Conservation (phyloP, 2,888 invertebrate genomes). For the Nomada lathburiana region DNA sequence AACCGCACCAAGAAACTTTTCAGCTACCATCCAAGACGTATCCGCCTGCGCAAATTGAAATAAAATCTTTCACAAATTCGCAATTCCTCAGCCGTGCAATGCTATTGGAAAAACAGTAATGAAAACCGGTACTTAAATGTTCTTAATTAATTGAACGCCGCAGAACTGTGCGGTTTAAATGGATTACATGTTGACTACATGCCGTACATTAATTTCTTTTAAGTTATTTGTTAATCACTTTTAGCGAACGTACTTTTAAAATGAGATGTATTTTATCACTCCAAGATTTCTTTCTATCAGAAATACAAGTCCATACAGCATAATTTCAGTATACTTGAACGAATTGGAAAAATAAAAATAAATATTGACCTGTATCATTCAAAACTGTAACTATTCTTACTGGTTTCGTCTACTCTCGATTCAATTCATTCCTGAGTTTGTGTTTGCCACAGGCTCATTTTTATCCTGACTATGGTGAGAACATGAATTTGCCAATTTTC, state of each 20-base stretch:
- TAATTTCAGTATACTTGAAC: neutral
- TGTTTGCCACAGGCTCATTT: too few relatives aligned
- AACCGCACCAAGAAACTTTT: neutral
- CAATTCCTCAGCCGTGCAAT: neutral
- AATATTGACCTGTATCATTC: neutral
- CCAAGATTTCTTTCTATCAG: neutral
- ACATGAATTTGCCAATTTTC: too few relatives aligned
- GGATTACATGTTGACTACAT: neutral
- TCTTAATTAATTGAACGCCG: constrained; percentile 28
- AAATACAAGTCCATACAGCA: neutral
- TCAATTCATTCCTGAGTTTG: too few relatives aligned
- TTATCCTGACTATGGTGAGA: too few relatives aligned
- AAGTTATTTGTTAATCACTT: neutral
- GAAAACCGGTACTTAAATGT: constrained; percentile 10
- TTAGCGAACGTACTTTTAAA: neutral
- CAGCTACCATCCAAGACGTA: neutral
- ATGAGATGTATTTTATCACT: neutral
- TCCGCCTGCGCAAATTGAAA: neutral
- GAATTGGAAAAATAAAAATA: neutral
- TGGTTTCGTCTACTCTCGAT: too few relatives aligned
- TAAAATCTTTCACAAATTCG: constrained; percentile 6
- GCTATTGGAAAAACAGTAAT: neutral
- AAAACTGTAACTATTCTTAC: neutral
- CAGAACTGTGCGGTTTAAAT: neutral
- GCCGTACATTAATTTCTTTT: constrained; percentile 23